Base-by-base conservation (phyloP, 64 coral and sea anemone species). In the Stichodactyla mertensii region DNA sequence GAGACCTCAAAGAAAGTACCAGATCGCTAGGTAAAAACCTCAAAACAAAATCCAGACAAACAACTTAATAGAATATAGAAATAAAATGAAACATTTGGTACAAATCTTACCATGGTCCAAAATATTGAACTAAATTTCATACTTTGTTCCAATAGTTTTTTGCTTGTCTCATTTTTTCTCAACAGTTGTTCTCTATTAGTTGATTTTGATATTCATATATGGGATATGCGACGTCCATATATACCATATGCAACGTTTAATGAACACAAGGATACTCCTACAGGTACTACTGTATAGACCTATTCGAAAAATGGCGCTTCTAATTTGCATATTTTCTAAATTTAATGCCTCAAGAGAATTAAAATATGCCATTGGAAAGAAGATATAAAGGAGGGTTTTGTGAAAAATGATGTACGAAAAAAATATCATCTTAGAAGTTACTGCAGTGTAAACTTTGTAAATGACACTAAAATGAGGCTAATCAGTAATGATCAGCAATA, bases 211-310 rank as follows among this genome's bases (percentile, higher is more conserved):
- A 94, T 98, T 20, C 93, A 94, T 56, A 93, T 98, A 23, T 98
- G 96, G 96, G 96, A 98, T 55, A 92, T 98, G 83, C 86, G 96
- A 83, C 82, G 96, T 70, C 96, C 96, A 15, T 98, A 98, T 27
- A 87, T 98, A 58, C 96, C 96, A 2, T 92, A 98, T 55, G 96
- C 93, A 24, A 86, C 93, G 12, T 98, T 98, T 78, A 88, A 84
- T 83, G 89, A 95, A 82, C 96, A 98, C 57, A 94, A 95, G 22
- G 96, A 98, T 66, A 83, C 86, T 85, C 89, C 91, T 52, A 98
- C 96, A 95, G 96, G 96, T 98, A 98, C 19, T 66, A 66, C 62
- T 18, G 13, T 66, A 4, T 64, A 31, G 0, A 31, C 28, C 28
- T n/a, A n/a, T n/a, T n/a, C n/a, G n/a, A n/a, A n/a, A n/a, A n/a